phyloP scores from a whole-genome alignment of 2,113 vertebrate genomes.

The Zosterops lateralis region DNA sequence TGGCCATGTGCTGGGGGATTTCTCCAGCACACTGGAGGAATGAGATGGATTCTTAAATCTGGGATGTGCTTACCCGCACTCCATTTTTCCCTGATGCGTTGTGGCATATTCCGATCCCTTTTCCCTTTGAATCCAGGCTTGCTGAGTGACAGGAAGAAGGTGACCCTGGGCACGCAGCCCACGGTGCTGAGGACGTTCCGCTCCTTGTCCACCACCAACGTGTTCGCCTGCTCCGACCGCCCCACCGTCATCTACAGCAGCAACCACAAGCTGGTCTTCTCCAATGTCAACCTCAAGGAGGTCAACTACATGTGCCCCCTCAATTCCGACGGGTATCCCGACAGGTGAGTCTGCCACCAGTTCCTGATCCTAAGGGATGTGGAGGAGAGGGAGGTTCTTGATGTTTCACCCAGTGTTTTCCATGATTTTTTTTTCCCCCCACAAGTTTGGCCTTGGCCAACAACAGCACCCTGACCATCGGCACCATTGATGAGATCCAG shows the following conservation, averaged over 20 bases:
- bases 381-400: background rate
- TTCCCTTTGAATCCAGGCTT: constrained; percentile 70
- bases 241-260: constrained; percentile 99
- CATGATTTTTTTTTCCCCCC: background rate
- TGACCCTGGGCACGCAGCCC: constrained; percentile 96
- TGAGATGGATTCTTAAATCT: rapidly evolving
- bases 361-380: background rate
- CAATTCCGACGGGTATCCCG: constrained; percentile 96
- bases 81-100: rapidly evolving
- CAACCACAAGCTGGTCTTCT: constrained; percentile 99
- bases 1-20: background rate
- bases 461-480: constrained; percentile 97
- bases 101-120: background rate
- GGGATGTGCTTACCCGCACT: rapidly evolving
- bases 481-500: constrained; percentile 98
- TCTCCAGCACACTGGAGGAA: background rate
- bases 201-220: constrained; percentile 96
- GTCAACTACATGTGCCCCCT: constrained; percentile 99
- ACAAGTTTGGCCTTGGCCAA: constrained; percentile 92
- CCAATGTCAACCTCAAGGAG: constrained; percentile 98
- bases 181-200: constrained; percentile 95
- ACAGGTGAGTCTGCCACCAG: constrained; percentile 77
- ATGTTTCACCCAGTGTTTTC: background rate
- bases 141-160: constrained; percentile 94
- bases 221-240: constrained; percentile 97